Percentiles rank a stretch among this genome's conserved stretches.
Conservation (phyloP, 2,113 vertebrate genomes). For the Isurus oxyrinchus region DNA sequence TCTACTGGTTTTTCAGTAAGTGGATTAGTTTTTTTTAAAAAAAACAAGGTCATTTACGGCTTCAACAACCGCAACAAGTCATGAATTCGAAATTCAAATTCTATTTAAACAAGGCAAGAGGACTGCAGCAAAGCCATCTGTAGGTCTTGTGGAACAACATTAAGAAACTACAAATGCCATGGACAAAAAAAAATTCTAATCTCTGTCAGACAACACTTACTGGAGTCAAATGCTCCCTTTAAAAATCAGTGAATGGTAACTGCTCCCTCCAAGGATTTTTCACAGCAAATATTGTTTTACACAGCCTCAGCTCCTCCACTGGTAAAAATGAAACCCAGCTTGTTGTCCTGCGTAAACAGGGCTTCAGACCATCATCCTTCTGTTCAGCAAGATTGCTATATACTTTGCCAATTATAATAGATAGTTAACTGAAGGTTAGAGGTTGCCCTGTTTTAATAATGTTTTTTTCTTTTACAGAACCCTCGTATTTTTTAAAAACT, state of each 20-base stretch:
- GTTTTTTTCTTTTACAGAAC: background rate
- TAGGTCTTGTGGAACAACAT: background rate
- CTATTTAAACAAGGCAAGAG: background rate
- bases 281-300: background rate
- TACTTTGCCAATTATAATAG: background rate
- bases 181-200: background rate
- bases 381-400: background rate
- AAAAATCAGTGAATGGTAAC: background rate
- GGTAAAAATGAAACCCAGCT: background rate
- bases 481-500: background rate
- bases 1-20: background rate
- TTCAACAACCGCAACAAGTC: background rate
- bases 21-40: background rate
- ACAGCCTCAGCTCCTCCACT: background rate
- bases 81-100: background rate
- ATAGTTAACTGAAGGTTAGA: background rate
- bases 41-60: background rate
- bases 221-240: background rate
- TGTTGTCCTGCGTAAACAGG: background rate
- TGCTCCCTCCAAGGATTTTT: background rate
- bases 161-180: background rate
- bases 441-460: background rate
- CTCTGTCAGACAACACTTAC: background rate
- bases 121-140: background rate
- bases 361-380: background rate